A percentile compares a stretch with the other conserved stretches of the same genome.
These are phyloP conservation scores for Lepus americanus DNA, from an alignment of 2,113 vertebrate genomes.

Conservation along the genomic window DNA sequence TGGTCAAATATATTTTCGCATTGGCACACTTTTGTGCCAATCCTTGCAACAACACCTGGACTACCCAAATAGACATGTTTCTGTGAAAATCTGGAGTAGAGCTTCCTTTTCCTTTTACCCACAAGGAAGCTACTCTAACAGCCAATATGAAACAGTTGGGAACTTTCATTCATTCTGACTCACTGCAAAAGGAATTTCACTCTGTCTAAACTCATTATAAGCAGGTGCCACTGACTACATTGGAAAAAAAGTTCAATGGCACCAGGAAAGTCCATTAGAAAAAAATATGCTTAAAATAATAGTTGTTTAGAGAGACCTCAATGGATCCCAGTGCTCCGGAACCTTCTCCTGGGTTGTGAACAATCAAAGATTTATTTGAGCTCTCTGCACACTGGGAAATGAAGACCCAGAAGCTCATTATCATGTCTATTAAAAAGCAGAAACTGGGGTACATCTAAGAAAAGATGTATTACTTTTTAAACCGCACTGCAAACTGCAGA, in stretches of 20 bases:
- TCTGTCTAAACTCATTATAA: slow-evolving; percentile 77
- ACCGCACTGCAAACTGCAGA: slow-evolving; percentile 89
- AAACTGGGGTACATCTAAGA: slow-evolving; percentile 92
- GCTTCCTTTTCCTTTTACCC: neutral
- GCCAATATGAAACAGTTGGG: slow-evolving; percentile 78
- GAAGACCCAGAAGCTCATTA: slow-evolving; percentile 91
- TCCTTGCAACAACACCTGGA: neutral
- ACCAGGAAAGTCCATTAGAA: slow-evolving; percentile 74
- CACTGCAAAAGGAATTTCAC: slow-evolving; percentile 74
- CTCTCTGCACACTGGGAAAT: slow-evolving; percentile 91
- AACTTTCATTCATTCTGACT: slow-evolving; percentile 81
- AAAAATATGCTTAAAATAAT: slow-evolving; percentile 85
- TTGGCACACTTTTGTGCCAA: neutral
- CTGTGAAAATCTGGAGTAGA: slow-evolving; percentile 31
- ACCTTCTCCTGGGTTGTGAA: slow-evolving; percentile 90
- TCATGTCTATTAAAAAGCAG: slow-evolving; percentile 93
- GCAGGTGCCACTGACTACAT: slow-evolving; percentile 79
- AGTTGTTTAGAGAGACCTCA: slow-evolving; percentile 88
- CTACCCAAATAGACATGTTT: neutral
- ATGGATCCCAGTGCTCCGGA: slow-evolving; percentile 84
- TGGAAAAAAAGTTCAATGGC: slow-evolving; percentile 77
- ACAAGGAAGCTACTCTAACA: neutral
- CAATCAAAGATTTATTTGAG: slow-evolving; percentile 91
- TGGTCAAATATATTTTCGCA: neutral
- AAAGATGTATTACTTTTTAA: slow-evolving; percentile 92